Evolutionary conservation across 2,888 invertebrate species (phyloP), one percentile per base, ranked within the genome.

Genomic region (Platycheirus albimanus): DNA sequence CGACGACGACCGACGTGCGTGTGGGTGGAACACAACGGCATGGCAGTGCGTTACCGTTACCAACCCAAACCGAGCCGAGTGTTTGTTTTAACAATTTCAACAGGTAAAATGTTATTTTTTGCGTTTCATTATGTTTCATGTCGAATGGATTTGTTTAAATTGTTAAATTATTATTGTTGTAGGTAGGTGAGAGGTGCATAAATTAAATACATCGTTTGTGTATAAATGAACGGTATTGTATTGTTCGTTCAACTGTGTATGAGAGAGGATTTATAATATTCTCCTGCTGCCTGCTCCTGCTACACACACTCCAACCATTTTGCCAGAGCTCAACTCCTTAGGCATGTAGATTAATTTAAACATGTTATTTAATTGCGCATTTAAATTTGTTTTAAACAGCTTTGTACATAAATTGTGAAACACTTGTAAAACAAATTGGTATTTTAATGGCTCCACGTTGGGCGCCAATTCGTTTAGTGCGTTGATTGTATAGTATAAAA

Each of bases 21-120:
- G 11, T 13, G 30, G 5, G 51, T 6, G 15, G 20, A 1, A 24
- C 24, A 24, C 24, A 24, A 24, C 3, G 3, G 24, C 24, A 24
- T 24, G 24, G 24, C 6, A 33, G 1, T 33, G 30, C 24, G 24
- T 24, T 24, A 6, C 24, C 24, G 24, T n/a, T n/a, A n/a, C n/a
- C n/a, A n/a, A n/a, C n/a, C n/a, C n/a, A n/a, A n/a, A n/a, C n/a
- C n/a, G n/a, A n/a, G n/a, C n/a, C 24, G 24, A 24, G 8, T 8
- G 30, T 33, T 33, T 76, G 24, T 41, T 63, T 49, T 54, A 19
- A 33, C 13, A 45, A 63, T 77, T 77, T 70, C 77, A 77, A 77
- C 77, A 77, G 77, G 77, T 77, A 77, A 77, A 61, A 61, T 41
- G 61, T 28, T 36, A 11, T 54, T 70, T 70, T 72, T 51, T 72